A percentile compares a stretch with the other conserved stretches of the same genome.
These are phyloP conservation scores for Lepidothrix coronata DNA, from an alignment of 2,113 vertebrate genomes.

Conservation along the genomic window DNA sequence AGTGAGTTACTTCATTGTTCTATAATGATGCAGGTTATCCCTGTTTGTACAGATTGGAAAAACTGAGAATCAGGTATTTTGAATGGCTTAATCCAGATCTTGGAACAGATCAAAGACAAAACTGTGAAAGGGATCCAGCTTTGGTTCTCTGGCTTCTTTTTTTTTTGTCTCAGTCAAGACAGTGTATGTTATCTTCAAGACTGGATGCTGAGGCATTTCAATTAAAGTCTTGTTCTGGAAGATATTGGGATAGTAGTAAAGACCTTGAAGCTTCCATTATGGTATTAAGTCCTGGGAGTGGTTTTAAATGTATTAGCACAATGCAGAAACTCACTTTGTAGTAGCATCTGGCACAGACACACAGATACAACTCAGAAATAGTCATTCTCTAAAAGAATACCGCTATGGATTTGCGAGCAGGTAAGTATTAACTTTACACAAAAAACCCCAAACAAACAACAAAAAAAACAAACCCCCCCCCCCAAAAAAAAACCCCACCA, in stretches of 20 bases:
- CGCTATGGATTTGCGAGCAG: neutral
- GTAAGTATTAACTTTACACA: neutral
- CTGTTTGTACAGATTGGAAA: neutral
- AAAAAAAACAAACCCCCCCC: too few relatives aligned
- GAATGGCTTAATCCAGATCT: neutral
- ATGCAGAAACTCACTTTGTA: neutral
- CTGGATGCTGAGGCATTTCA: neutral
- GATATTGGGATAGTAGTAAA: neutral
- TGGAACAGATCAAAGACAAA: neutral
- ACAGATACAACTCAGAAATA: neutral
- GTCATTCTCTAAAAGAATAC: neutral
- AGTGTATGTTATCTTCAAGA: neutral
- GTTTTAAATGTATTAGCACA: slow-evolving; percentile 29
- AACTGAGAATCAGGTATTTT: neutral
- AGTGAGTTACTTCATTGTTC: neutral
- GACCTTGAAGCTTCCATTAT: neutral
- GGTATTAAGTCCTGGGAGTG: neutral
- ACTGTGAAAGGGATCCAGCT: neutral
- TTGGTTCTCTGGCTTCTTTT: neutral
- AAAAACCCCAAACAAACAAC: too few relatives aligned
- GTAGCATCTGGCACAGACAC: slow-evolving; percentile 3
- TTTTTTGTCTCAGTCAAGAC: neutral
- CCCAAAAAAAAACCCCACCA: too few relatives aligned
- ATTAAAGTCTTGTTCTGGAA: neutral
- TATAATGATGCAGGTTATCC: neutral